phyloP scores from a whole-genome alignment of 2,113 vertebrate genomes.

The Oreotrochilus melanogaster region DNA sequence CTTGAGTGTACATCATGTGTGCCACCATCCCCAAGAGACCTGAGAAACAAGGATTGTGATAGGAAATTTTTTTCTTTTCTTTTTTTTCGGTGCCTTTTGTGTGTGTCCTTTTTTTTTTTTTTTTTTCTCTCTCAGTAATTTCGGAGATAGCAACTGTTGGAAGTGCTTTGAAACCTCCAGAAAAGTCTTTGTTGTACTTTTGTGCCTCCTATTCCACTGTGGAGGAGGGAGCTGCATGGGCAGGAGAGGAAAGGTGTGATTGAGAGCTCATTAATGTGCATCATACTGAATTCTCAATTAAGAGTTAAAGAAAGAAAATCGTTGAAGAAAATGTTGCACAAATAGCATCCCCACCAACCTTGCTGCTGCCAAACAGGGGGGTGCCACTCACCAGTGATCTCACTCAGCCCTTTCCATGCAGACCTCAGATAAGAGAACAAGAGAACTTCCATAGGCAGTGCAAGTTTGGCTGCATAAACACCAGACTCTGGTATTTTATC shows the following conservation, averaged over 20 bases:
- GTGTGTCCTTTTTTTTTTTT: too few species aligned
- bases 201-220: slow-evolving; percentile 22
- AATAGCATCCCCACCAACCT: not conserved
- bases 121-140: too few species aligned
- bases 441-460: not conserved
- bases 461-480: not conserved
- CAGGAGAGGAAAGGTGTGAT: slow-evolving; percentile 46
- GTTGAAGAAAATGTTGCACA: slow-evolving; percentile 16
- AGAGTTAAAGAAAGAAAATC: slow-evolving; percentile 34
- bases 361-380: not conserved
- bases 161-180: slow-evolving; percentile 14
- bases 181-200: slow-evolving; percentile 45
- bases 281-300: slow-evolving; percentile 43
- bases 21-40: slow-evolving; percentile 96
- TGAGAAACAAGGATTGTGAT: slow-evolving; percentile 60
- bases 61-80: not conserved
- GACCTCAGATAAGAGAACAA: not conserved
- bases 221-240: slow-evolving; percentile 60
- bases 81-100: too few species aligned
- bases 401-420: not conserved
- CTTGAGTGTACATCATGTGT: slow-evolving; percentile 95
- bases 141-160: not conserved
- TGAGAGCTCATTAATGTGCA: slow-evolving; percentile 52
- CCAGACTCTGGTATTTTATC: not conserved
- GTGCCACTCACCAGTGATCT: not conserved